These are phyloP conservation scores for Hippoglossus stenolepis DNA, from an alignment of 2,113 vertebrate species.

Conservation along the genomic window DNA sequence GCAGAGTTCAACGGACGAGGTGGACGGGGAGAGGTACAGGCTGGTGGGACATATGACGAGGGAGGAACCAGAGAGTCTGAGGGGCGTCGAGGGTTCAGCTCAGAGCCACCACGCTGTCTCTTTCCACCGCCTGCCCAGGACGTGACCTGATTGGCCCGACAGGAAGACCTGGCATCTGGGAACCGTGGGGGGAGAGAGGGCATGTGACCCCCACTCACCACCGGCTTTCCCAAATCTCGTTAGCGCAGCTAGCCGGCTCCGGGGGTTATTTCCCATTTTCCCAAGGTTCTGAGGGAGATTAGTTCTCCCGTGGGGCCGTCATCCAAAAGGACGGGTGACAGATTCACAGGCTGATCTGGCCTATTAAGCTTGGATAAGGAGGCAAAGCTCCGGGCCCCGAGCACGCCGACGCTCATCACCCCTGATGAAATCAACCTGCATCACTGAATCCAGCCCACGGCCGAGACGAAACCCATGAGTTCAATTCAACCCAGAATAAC, in stretches of 20 bases:
- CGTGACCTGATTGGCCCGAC: conserved; percentile 57
- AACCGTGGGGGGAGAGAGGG: conserved; percentile 70
- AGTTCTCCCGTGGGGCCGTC: conserved; percentile 67
- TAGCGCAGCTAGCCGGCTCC: conserved; percentile 74
- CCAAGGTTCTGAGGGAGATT: conserved; percentile 80
- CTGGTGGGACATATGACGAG: conserved; percentile 33
- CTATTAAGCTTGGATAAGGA: conserved; percentile 82
- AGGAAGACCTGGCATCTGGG: conserved; percentile 75
- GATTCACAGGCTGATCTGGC: conserved; percentile 84
- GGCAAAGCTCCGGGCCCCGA: conserved; percentile 60
- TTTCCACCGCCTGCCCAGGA: conserved; percentile 19
- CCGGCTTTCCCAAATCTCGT: conserved; percentile 83
- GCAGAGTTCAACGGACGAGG: not conserved
- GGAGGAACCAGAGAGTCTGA: conserved; percentile 14
- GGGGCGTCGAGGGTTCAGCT: conserved; percentile 15
- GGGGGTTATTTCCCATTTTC: conserved; percentile 80
- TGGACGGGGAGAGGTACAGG: conserved; percentile 22
- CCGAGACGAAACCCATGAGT: conserved; percentile 41
- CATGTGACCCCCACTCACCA: conserved; percentile 83
- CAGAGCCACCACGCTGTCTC: conserved; percentile 37
- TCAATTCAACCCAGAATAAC: conserved; percentile 22
- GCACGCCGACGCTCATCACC: conserved; percentile 65
- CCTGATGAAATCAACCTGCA: conserved; percentile 80
- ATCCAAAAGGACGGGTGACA: conserved; percentile 78
- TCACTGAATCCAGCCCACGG: conserved; percentile 65